phyloP scores from a whole-genome alignment of 2,888 invertebrate species.

The Mylabris sibirica region DNA sequence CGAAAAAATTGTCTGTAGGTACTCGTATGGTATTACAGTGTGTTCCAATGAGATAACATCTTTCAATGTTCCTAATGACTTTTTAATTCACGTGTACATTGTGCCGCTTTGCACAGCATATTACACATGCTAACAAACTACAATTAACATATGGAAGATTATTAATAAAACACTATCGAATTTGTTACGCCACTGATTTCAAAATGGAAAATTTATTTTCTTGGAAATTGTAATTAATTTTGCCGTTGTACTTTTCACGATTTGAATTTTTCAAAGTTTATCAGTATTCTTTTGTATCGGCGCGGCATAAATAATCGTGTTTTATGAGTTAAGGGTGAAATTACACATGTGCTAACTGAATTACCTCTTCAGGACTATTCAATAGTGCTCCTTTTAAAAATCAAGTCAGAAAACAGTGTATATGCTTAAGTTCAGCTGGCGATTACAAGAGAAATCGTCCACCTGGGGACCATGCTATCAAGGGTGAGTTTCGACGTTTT shows the following conservation, averaged over 20 bases:
- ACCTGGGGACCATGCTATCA: too few relatives aligned
- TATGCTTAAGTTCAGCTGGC: too few relatives aligned
- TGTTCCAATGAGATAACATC: conserved; percentile 40
- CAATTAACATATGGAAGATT: conserved; percentile 25
- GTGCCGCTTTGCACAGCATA: conserved; percentile 48
- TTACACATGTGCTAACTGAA: neutral
- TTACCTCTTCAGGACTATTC: too few relatives aligned
- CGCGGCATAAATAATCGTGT: neutral
- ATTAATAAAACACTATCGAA: neutral
- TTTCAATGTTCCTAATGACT: conserved; percentile 43
- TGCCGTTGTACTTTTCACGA: neutral
- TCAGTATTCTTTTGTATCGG: neutral
- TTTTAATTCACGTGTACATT: conserved; percentile 47
- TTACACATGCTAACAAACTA: conserved; percentile 49
- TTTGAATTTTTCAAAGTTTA: neutral
- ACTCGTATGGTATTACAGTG: conserved; percentile 31
- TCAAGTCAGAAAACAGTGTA: too few relatives aligned
- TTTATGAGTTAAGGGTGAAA: neutral
- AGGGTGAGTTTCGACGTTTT: too few relatives aligned
- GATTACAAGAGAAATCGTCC: too few relatives aligned
- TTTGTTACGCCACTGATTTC: conserved; percentile 1
- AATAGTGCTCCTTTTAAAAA: too few relatives aligned
- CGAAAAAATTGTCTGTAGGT: conserved; percentile 18
- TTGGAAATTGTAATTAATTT: neutral
- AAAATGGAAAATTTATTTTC: neutral